Evolutionary conservation across 2,797 vertebrate species (phyloP).

Genomic region (Sphenodon punctatus): DNA sequence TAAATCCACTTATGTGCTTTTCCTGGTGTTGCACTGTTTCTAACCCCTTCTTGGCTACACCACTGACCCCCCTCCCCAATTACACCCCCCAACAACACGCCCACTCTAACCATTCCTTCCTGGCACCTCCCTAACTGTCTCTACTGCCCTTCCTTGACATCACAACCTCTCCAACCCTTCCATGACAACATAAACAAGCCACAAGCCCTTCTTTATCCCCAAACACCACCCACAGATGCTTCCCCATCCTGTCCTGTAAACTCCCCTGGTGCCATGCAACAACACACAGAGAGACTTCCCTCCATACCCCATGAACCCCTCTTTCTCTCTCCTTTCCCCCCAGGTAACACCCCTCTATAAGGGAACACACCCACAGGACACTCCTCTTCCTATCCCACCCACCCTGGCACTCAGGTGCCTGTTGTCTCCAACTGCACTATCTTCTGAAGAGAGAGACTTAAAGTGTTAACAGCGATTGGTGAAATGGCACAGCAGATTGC

Average conservation of each 20-base stretch:
- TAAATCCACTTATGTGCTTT: too few relatives aligned
- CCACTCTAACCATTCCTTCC: not conserved
- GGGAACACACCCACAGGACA: not conserved
- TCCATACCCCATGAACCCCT: not conserved
- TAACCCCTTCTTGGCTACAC: not conserved
- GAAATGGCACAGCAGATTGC: constrained; percentile 96
- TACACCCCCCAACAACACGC: not conserved
- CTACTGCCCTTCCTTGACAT: not conserved
- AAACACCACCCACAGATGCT: not conserved
- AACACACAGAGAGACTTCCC: not conserved
- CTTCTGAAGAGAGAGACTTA: constrained; percentile 66
- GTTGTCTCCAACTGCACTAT: not conserved
- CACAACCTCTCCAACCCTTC: not conserved
- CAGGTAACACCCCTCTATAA: too few relatives aligned
- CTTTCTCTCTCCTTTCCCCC: too few relatives aligned
- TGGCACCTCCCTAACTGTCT: too few relatives aligned
- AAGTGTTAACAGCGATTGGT: constrained; percentile 82
- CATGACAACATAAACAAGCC: not conserved
- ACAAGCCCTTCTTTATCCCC: not conserved
- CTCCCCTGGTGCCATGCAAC: accelerated
- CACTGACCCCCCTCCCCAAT: not conserved
- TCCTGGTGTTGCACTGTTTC: too few relatives aligned
- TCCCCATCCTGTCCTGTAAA: not conserved
- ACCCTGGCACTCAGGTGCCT: not conserved
- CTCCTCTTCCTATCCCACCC: not conserved